A percentile compares a stretch with the other conserved stretches of the same genome.
These are phyloP conservation scores for Ridgeia piscesae DNA, from an alignment of 1,140 invertebrate genomes.

Conservation along the genomic window DNA sequence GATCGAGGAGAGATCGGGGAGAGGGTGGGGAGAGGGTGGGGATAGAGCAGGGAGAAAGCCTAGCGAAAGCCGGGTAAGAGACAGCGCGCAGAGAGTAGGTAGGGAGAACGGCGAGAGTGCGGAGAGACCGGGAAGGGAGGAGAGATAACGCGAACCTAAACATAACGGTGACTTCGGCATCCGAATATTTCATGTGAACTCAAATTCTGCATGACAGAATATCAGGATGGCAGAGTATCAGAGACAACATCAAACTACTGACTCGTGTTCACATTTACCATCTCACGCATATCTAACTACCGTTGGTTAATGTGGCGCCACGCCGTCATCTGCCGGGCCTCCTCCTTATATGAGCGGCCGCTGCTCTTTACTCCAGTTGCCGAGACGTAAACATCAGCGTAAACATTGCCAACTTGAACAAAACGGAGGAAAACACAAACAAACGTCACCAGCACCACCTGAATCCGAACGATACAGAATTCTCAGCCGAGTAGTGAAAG, in stretches of 20 bases:
- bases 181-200: no score
- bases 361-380: neutral
- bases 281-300: neutral
- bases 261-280: neutral
- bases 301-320: neutral
- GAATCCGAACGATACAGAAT: neutral
- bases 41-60: no score
- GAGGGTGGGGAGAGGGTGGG: no score
- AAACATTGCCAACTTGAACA: neutral
- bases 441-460: neutral
- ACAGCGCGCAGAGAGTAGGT: no score
- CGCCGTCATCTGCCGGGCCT: neutral
- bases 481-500: neutral
- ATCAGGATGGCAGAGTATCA: neutral
- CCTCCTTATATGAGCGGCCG: no score
- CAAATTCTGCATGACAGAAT: neutral
- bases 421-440: neutral
- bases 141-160: no score
- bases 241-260: neutral
- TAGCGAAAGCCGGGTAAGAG: no score
- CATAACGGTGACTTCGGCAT: no score
- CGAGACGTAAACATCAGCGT: neutral
- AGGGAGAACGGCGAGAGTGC: no score
- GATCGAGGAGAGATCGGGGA: no score
- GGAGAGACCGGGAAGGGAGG: no score